These are phyloP conservation scores for Arothron firmamentum DNA, from an alignment of 2,113 vertebrate genomes.

Conservation along the genomic window DNA sequence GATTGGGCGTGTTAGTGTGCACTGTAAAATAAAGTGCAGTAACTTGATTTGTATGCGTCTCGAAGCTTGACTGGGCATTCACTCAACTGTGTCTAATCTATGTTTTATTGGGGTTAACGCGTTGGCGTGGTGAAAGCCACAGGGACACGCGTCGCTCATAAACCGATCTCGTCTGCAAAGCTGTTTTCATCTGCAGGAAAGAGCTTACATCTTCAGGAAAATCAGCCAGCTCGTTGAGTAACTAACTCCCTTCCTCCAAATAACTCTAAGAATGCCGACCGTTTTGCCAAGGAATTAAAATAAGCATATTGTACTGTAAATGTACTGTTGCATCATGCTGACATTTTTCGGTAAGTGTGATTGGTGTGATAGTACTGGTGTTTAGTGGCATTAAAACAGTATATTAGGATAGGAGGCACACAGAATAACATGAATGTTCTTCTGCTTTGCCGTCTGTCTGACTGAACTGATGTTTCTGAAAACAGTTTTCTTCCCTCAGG, in stretches of 20 bases:
- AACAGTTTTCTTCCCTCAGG: too few relatives aligned
- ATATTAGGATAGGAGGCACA: too few relatives aligned
- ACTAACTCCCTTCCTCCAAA: slow-evolving; percentile 9
- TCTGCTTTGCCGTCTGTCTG: too few relatives aligned
- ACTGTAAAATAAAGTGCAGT: slow-evolving; percentile 20
- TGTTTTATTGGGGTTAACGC: slow-evolving; percentile 48
- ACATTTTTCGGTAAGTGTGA: too few relatives aligned
- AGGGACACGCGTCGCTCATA: slow-evolving; percentile 25
- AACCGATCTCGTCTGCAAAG: slow-evolving; percentile 25
- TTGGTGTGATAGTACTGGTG: too few relatives aligned
- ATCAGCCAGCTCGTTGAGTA: slow-evolving; percentile 19
- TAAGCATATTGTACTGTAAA: background rate
- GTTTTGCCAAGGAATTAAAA: slow-evolving; percentile 29
- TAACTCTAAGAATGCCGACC: background rate
- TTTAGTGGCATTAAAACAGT: too few relatives aligned
- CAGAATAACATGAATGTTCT: too few relatives aligned
- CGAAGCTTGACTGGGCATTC: slow-evolving; percentile 28
- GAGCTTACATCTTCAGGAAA: slow-evolving; percentile 34
- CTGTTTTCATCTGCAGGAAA: slow-evolving; percentile 15
- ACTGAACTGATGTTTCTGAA: too few relatives aligned
- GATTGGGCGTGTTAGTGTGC: slow-evolving; percentile 16
- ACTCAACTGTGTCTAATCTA: slow-evolving; percentile 38
- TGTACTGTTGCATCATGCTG: too few relatives aligned
- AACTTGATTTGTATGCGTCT: slow-evolving; percentile 25
- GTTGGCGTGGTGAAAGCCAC: slow-evolving; percentile 25